These are phyloP conservation scores for Macropus fuliginosus DNA, from an alignment of 2,797 vertebrate genomes.

Conservation along the genomic window DNA sequence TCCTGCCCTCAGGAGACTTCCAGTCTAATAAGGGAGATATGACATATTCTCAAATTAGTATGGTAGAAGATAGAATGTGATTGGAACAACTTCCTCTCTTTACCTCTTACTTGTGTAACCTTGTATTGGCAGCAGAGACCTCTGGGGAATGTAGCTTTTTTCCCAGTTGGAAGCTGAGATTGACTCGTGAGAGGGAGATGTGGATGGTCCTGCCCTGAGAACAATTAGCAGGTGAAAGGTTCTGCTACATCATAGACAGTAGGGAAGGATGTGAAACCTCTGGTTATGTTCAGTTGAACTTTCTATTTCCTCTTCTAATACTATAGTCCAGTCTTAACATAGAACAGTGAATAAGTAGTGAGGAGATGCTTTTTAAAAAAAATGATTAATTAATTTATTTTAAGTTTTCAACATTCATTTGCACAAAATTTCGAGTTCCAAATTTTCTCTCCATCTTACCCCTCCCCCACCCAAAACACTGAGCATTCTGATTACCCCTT, in stretches of 20 bases:
- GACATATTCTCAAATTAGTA: neutral
- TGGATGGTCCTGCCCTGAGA: neutral
- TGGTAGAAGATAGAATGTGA: neutral
- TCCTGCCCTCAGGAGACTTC: neutral
- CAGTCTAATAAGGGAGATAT: neutral
- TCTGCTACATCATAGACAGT: neutral
- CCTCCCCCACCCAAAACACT: too few species aligned
- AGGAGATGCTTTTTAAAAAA: neutral
- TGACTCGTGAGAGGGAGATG: neutral
- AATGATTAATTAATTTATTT: too few species aligned
- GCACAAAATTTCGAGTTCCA: too few species aligned
- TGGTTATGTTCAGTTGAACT: neutral
- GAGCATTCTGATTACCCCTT: too few species aligned
- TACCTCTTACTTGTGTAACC: neutral
- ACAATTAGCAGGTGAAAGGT: neutral
- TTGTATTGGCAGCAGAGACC: neutral
- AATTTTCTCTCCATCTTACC: too few species aligned
- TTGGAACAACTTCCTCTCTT: neutral
- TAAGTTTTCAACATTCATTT: too few species aligned
- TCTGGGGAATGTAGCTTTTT: neutral
- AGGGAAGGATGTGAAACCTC: neutral
- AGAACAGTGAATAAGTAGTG: neutral
- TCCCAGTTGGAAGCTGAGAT: neutral
- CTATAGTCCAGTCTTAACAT: neutral
- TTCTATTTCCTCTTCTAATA: neutral